phyloP scores from a whole-genome alignment of 2,888 invertebrate genomes.

The Marronus borbonicus region DNA sequence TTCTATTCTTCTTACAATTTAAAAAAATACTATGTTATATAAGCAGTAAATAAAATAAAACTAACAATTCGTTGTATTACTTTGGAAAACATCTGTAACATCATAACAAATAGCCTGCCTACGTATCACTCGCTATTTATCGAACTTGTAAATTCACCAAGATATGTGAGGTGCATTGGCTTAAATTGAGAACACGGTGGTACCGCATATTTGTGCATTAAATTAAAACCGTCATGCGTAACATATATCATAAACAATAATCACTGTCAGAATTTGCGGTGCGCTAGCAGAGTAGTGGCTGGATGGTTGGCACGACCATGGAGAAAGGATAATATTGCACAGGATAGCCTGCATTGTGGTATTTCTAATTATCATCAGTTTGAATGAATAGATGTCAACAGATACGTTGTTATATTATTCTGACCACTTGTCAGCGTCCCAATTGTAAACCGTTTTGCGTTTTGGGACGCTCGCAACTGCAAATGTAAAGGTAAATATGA shows the following conservation, averaged over 20 bases:
- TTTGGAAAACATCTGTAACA: too few species aligned
- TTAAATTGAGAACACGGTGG: conserved; percentile 30
- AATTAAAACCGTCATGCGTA: conserved; percentile 39
- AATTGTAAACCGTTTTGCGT: conserved; percentile 42
- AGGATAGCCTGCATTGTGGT: conserved; percentile 56
- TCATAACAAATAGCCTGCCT: neutral
- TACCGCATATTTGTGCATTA: conserved; percentile 38
- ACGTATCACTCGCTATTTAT: conserved; percentile 18
- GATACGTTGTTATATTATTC: conserved; percentile 54
- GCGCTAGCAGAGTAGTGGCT: conserved; percentile 13
- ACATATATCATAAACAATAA: conserved; percentile 45
- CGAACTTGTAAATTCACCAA: conserved; percentile 9
- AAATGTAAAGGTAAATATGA: conserved; percentile 51
- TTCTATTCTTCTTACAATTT: too few species aligned
- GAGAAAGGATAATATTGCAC: conserved; percentile 53
- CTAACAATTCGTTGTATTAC: too few species aligned
- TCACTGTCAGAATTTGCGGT: conserved; percentile 39
- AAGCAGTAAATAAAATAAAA: too few species aligned
- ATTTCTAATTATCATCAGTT: conserved; percentile 59
- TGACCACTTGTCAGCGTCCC: conserved; percentile 55
- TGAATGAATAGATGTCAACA: conserved; percentile 56
- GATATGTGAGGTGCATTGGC: conserved; percentile 6
- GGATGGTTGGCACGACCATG: conserved; percentile 21
- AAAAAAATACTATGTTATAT: too few species aligned
- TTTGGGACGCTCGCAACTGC: conserved; percentile 10